Evolutionary conservation across 2,888 invertebrate species (phyloP), one percentile per base, ranked within the genome.

Genomic region (Hemistola chrysoprasaria): DNA sequence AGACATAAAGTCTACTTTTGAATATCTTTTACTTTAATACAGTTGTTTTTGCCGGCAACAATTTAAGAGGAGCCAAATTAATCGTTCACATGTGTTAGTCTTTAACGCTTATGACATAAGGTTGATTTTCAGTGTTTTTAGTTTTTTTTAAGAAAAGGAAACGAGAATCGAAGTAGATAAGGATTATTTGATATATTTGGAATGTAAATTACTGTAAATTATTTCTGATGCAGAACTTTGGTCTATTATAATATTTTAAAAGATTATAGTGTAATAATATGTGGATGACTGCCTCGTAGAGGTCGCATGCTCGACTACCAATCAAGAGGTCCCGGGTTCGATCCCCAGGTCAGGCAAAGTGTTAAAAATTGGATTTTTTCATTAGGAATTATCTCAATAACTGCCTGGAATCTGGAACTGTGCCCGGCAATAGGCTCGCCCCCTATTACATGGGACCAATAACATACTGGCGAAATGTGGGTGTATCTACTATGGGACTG

Each of bases 171-270:
- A 44, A 40, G 61, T 54, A 62, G 66, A 67, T 67, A 66, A 62
- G 63, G 61, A 59, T 67, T 63, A 61, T 46, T 65, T 68, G 65
- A 67, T 68, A 65, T 62, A 68, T 68, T 62, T 54, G 65, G 65
- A 67, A 67, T 67, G 65, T 67, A 67, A 67, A 68, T 68, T 68
- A 61, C 53, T 52, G 53, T 60, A 63, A 68, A 65, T 67, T 65
- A 65, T 68, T 67, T 65, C 55, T 61, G 57, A 60, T 59, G 59
- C 57, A 56, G 59, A 61, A 57, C 52, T 56, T 8, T 37, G 21
- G 55, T 55, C 53, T 53, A 55, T 53, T 35, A 41, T 48, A 43
- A 50, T 56, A 42, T 60, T 50, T 47, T 50, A 52, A 53, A 63
- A 41, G 24, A 28, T 16, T 25, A n/a, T n/a, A n/a, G n/a, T n/a